These are phyloP conservation scores for Dolomedes plantarius DNA, from an alignment of 2,888 invertebrate species.

Conservation along the genomic window DNA sequence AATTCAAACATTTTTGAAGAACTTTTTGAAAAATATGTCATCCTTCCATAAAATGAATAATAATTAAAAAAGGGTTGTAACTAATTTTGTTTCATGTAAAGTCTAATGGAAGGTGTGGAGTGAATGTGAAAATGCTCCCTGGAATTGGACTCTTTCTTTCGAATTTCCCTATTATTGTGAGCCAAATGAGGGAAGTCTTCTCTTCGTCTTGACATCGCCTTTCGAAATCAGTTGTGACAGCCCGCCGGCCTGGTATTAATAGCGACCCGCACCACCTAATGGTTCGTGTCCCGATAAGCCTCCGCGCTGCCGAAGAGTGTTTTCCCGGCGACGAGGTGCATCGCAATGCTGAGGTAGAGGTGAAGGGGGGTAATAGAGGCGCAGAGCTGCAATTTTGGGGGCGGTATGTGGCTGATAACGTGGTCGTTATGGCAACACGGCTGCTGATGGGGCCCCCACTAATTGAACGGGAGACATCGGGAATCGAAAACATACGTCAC, in stretches of 20 bases:
- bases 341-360: not conserved
- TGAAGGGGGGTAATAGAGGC: not conserved
- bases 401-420: constrained; percentile 32
- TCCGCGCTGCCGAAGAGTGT: not conserved
- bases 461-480: constrained; percentile 32
- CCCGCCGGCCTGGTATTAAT: not conserved
- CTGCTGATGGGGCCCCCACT: constrained; percentile 23
- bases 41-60: too few species aligned
- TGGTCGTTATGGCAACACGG: constrained; percentile 44
- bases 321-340: not conserved
- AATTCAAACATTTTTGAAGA: too few species aligned
- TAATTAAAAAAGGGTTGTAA: too few species aligned
- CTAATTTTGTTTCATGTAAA: too few species aligned
- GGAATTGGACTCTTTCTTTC: too few species aligned
- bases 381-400: constrained; percentile 31
- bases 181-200: too few species aligned
- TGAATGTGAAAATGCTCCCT: too few species aligned
- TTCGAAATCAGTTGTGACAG: not conserved
- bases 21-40: too few species aligned
- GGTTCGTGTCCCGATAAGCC: constrained; percentile 29
- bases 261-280: constrained; percentile 1
- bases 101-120: too few species aligned
- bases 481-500: constrained; percentile 16
- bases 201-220: too few species aligned
- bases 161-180: too few species aligned